Evolutionary conservation across 2,888 invertebrate species (phyloP).

Genomic region (Scaptomyza flava): DNA sequence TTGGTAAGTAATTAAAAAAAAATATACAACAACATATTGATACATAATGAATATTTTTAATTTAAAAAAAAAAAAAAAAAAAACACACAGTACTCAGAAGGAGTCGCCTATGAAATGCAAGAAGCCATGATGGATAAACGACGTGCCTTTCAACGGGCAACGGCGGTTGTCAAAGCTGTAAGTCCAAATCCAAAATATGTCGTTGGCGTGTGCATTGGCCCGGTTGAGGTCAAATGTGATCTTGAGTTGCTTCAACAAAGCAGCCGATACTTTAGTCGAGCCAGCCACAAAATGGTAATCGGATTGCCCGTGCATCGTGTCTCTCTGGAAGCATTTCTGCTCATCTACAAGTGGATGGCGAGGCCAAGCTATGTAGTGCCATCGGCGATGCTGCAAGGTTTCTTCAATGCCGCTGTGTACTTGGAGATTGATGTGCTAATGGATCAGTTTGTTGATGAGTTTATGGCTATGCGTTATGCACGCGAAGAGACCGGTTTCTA

Average conservation of each 20-base stretch:
- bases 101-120: not conserved
- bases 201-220: constrained; percentile 30
- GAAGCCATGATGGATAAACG: not conserved
- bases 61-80: no score
- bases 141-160: not conserved
- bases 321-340: constrained; percentile 9
- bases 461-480: constrained; percentile 9
- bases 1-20: not conserved
- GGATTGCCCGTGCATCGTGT: constrained; percentile 24
- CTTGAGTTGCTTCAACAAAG: constrained; percentile 23
- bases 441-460: constrained; percentile 28
- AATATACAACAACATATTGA: no score
- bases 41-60: no score
- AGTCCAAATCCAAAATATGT: constrained; percentile 11
- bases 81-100: constrained; percentile 5
- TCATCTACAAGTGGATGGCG: constrained; percentile 43
- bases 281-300: constrained; percentile 22
- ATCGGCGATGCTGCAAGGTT: constrained; percentile 23
- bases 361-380: constrained; percentile 18
- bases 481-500: constrained; percentile 49
- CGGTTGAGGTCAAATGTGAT: constrained; percentile 31
- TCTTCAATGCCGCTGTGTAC: constrained; percentile 34
- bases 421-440: constrained; percentile 23
- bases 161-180: not conserved
- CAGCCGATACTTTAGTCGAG: constrained; percentile 11